A percentile compares a stretch with the other conserved stretches of the same genome.
Conservation (phyloP, 2,113 vertebrate species). For the Ceuthmochares aereus region DNA sequence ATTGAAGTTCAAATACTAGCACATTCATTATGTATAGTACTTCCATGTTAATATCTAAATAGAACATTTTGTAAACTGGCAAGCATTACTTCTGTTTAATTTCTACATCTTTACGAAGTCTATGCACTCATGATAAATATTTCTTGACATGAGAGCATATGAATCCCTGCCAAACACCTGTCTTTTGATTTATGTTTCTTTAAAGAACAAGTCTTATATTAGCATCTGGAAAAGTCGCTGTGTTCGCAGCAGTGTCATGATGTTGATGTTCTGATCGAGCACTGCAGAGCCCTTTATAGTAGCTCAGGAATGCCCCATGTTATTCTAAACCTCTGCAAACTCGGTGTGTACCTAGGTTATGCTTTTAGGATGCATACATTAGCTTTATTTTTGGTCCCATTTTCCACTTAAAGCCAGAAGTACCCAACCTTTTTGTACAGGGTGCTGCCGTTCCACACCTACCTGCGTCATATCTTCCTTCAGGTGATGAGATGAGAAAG, state of each 20-base stretch:
- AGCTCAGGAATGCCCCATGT: neutral
- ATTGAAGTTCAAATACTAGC: neutral
- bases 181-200: neutral
- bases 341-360: neutral
- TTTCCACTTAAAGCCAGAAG: neutral
- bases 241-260: slow-evolving; percentile 13
- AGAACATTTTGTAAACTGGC: neutral
- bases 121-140: neutral
- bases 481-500: neutral
- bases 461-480: neutral
- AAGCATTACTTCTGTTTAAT: neutral
- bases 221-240: neutral
- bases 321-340: neutral
- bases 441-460: neutral
- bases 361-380: neutral
- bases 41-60: neutral
- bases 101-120: neutral
- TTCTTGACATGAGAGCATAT: neutral
- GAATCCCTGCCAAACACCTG: neutral
- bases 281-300: neutral
- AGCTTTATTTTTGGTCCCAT: neutral
- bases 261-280: neutral
- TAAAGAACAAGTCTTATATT: neutral
- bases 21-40: neutral
- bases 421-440: neutral